Evolutionary conservation across 2,797 vertebrate genomes (phyloP).

Genomic region (Eurystomus glaucurus): DNA sequence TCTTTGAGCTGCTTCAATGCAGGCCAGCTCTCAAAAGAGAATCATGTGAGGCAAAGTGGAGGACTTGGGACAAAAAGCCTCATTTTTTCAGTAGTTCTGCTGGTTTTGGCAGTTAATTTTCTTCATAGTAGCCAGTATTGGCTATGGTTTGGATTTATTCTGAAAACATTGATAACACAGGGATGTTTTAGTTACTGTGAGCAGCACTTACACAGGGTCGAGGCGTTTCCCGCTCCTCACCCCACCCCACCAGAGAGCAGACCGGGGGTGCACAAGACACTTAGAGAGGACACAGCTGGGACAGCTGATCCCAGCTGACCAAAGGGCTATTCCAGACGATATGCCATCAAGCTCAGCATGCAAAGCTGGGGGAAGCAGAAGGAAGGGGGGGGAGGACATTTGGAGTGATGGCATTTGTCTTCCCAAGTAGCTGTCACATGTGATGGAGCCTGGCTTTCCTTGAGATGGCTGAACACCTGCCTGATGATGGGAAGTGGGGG

Average conservation of each 20-base stretch:
- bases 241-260: not conserved
- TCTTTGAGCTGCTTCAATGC: no score
- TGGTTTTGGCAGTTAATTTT: not conserved
- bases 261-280: not conserved
- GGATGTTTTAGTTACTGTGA: not conserved
- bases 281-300: not conserved
- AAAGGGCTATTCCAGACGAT: not conserved
- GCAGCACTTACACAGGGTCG: not conserved
- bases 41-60: no score
- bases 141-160: no score
- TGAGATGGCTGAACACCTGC: not conserved
- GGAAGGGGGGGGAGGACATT: not conserved
- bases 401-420: not conserved
- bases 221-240: no score
- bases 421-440: not conserved
- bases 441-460: not conserved
- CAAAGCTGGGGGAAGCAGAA: not conserved
- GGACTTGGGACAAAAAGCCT: no score
- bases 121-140: not conserved
- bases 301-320: not conserved
- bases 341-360: not conserved
- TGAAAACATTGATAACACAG: not conserved
- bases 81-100: no score
- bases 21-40: no score
- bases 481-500: not conserved